Conservation (phyloP, 1,140 invertebrate species). For the Pseudachorutes palmiensis region DNA sequence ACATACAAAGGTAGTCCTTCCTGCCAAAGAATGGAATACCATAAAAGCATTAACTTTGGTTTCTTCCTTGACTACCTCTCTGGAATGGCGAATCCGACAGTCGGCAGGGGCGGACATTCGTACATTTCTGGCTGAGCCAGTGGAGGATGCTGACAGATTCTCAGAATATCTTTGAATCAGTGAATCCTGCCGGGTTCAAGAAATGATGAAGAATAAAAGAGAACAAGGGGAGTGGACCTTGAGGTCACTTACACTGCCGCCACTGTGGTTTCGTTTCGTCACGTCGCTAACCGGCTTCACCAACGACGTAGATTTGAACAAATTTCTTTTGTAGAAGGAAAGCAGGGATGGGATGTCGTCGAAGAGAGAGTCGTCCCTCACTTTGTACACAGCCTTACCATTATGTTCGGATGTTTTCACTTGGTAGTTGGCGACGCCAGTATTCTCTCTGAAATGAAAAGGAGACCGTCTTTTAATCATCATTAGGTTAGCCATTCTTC, state of each 20-base stretch:
- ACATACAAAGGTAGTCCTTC: constrained; percentile 15
- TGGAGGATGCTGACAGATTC: not conserved
- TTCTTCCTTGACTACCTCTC: no score
- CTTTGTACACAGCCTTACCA: not conserved
- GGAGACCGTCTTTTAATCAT: not conserved
- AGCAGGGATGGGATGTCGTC: constrained; percentile 24
- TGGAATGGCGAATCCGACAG: not conserved
- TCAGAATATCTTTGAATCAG: constrained; percentile 10
- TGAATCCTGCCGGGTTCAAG: not conserved
- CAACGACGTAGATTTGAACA: constrained; percentile 26
- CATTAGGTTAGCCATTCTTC: not conserved
- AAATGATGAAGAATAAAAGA: not conserved
- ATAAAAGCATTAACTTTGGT: constrained; percentile 9
- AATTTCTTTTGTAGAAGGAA: constrained; percentile 32
- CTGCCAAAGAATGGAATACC: not conserved
- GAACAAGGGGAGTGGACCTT: not conserved
- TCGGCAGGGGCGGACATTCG: constrained; percentile 18
- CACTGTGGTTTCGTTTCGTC: not conserved
- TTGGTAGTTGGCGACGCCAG: constrained; percentile 9
- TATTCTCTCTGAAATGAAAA: constrained; percentile 9
- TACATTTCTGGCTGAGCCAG: not conserved
- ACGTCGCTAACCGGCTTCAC: constrained; percentile 21
- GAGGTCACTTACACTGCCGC: not conserved
- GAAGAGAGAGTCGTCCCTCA: constrained; percentile 28
- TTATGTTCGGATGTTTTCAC: constrained; percentile 10